Evolutionary conservation across 2,113 vertebrate genomes (phyloP).

Genomic region (Boulengeromyrus knoepffleri): DNA sequence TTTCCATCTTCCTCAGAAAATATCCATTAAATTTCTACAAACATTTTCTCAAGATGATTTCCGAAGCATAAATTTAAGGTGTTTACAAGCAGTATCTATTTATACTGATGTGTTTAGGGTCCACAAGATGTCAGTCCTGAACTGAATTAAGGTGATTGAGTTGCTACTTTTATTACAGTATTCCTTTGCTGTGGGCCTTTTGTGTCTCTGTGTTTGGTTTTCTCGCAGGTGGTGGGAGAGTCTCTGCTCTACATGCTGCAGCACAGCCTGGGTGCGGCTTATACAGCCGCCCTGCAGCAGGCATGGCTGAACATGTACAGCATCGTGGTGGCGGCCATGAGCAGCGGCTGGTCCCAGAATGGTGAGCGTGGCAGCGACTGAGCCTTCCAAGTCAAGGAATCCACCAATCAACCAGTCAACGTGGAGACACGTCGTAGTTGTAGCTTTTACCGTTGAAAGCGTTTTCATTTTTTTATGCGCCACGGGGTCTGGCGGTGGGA

Average conservation of each 20-base stretch:
- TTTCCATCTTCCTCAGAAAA: not conserved
- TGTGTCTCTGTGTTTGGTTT: slow-evolving; percentile 22
- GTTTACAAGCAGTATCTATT: not conserved
- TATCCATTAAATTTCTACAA: not conserved
- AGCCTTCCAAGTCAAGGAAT: slow-evolving; percentile 14
- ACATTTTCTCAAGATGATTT: not conserved
- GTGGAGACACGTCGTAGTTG: not conserved
- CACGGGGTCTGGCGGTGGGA: not conserved
- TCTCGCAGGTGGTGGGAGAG: slow-evolving; percentile 74
- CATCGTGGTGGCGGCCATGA: slow-evolving; percentile 81
- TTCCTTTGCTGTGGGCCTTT: not conserved
- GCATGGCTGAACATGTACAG: slow-evolving; percentile 85
- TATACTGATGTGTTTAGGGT: not conserved
- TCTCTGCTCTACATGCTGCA: slow-evolving; percentile 90
- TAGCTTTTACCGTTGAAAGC: not conserved
- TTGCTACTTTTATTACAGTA: not conserved
- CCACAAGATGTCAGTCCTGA: not conserved
- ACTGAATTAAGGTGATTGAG: not conserved
- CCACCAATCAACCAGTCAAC: not conserved
- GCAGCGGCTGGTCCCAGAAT: slow-evolving; percentile 67
- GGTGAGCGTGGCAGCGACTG: slow-evolving; percentile 64
- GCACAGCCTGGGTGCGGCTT: slow-evolving; percentile 74
- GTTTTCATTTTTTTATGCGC: not conserved
- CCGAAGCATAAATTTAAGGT: not conserved
- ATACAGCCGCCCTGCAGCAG: slow-evolving; percentile 68